These are phyloP conservation scores for Craniophora ligustri DNA, from an alignment of 2,888 invertebrate genomes.

Conservation along the genomic window DNA sequence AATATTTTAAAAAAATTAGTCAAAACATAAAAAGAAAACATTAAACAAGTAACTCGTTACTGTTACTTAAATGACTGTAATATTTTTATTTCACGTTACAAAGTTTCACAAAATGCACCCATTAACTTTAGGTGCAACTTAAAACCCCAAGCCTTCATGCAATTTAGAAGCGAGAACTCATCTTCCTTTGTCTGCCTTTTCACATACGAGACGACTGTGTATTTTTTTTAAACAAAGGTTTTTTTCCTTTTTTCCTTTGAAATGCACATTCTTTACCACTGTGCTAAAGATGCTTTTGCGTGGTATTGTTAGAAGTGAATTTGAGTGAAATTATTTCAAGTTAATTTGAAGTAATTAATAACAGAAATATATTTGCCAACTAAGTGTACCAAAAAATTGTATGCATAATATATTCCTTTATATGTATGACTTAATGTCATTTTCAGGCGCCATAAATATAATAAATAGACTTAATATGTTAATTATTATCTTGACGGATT, in stretches of 20 bases:
- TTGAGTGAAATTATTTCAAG: neutral
- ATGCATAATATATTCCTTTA: no score
- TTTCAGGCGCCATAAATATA: no score
- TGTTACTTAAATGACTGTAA: slow-evolving; percentile 1
- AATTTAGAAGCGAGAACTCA: slow-evolving; percentile 24
- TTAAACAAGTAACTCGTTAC: neutral
- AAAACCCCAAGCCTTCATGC: slow-evolving; percentile 21
- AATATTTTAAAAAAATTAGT: no score
- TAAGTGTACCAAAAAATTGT: no score
- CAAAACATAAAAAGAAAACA: no score
- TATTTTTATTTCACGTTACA: slow-evolving; percentile 28
- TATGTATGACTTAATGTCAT: no score
- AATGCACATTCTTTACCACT: neutral
- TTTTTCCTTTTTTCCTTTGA: slow-evolving; percentile 17
- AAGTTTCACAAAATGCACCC: slow-evolving; percentile 4
- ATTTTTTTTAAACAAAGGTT: slow-evolving; percentile 38
- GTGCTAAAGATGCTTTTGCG: neutral
- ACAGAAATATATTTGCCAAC: no score
- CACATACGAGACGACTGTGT: slow-evolving; percentile 30
- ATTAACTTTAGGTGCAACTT: slow-evolving; percentile 32
- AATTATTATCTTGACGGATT: no score
- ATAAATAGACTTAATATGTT: no score
- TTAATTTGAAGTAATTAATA: no score
- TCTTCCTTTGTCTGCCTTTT: slow-evolving; percentile 1
- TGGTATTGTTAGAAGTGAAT: neutral